Conservation (phyloP, 2,797 vertebrate genomes). For the Mionectes olivaceus region DNA sequence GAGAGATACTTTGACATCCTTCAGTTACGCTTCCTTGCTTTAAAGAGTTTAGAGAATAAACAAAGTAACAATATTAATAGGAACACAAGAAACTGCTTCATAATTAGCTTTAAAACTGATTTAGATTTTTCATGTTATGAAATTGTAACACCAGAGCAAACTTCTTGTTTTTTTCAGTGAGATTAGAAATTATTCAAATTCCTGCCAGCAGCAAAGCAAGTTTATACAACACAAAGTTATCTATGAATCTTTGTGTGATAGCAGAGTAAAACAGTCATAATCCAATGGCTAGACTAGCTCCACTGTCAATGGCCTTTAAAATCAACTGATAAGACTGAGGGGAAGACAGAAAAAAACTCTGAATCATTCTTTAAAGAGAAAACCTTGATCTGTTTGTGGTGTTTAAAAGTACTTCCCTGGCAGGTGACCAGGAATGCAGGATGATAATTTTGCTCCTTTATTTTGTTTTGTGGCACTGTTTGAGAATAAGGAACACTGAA, state of each 20-base stretch:
- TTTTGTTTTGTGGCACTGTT: not conserved
- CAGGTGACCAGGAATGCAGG: not conserved
- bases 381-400: not conserved
- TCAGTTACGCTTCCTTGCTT: slow-evolving; percentile 36
- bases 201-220: not conserved
- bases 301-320: not conserved
- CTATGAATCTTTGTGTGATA: not conserved
- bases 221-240: not conserved
- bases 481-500: not conserved
- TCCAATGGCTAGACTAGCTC: not conserved
- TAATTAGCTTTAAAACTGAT: not conserved
- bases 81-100: not conserved
- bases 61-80: not conserved
- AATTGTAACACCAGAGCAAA: not conserved
- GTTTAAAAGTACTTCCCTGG: not conserved
- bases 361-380: not conserved
- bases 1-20: not conserved
- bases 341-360: not conserved
- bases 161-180: not conserved
- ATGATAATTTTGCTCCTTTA: not conserved
- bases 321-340: not conserved
- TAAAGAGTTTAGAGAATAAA: slow-evolving; percentile 36
- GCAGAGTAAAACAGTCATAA: not conserved
- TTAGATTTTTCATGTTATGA: not conserved
- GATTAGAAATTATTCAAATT: not conserved